Conservation (phyloP, 2,888 invertebrate species). For the Cryptocephalus primarius region DNA sequence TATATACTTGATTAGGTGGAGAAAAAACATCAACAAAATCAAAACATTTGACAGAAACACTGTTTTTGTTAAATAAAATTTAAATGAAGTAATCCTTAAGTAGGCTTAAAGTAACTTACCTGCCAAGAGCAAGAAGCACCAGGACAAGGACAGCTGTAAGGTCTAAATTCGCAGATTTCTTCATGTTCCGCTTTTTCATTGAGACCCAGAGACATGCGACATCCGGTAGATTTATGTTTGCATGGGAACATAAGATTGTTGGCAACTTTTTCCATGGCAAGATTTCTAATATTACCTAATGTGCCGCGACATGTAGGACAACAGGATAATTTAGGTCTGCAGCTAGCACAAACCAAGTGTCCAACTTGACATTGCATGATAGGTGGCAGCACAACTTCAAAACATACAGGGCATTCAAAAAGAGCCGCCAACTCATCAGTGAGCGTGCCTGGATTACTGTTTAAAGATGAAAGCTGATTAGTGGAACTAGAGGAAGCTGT, state of each 20-base stretch:
- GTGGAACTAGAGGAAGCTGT: constrained; percentile 22
- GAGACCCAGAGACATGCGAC: constrained; percentile 81
- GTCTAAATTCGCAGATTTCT: constrained; percentile 95
- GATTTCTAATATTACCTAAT: constrained; percentile 89
- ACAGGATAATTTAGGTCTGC: constrained; percentile 91
- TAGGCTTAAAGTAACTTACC: too few species aligned
- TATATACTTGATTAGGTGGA: too few species aligned
- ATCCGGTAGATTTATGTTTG: constrained; percentile 94
- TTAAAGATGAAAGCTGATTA: constrained; percentile 23
- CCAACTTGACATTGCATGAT: constrained; percentile 98
- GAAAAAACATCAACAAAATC: too few species aligned
- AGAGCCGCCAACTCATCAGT: constrained; percentile 82
- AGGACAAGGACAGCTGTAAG: constrained; percentile 98
- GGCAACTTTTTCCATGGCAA: constrained; percentile 98
- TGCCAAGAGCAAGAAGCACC: constrained; percentile 99
- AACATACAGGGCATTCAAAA: constrained; percentile 96
- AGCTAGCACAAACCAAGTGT: constrained; percentile 95
- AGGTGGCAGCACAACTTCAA: constrained; percentile 98
- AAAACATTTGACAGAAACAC: too few species aligned
- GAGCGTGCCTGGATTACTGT: constrained; percentile 50
- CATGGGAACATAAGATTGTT: constrained; percentile 98
- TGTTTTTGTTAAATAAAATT: too few species aligned
- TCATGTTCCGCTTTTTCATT: constrained; percentile 99
- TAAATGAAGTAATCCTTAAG: too few species aligned
- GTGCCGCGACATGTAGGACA: constrained; percentile 98